Percentiles rank a stretch among this genome's conserved stretches.
Evolutionary conservation across 2,113 vertebrate genomes (phyloP).

Genomic region (Rhinoptilus africanus): DNA sequence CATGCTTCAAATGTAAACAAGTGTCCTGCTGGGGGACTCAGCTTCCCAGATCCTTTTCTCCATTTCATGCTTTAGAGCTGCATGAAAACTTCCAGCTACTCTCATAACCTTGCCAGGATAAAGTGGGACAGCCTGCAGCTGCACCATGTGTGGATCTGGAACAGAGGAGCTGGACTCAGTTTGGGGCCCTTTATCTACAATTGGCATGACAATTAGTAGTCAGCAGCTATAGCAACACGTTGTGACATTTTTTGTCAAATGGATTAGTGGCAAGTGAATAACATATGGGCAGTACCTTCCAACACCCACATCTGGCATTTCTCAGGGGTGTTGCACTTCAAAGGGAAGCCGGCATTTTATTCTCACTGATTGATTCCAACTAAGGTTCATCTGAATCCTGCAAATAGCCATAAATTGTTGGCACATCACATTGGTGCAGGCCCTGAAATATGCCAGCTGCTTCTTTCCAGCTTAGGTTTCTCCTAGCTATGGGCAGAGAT

Average conservation of each 20-base stretch:
- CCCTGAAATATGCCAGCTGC: conserved; percentile 21
- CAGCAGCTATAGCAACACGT: not conserved
- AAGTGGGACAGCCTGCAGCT: not conserved
- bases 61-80: not conserved
- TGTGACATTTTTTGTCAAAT: not conserved
- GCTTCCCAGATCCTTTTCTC: not conserved
- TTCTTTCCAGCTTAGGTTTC: conserved; percentile 8
- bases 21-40: not conserved
- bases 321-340: conserved; percentile 5
- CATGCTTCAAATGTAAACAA: not conserved
- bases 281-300: not conserved
- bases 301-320: conserved; percentile 32
- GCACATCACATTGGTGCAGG: not conserved
- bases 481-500: conserved; percentile 1
- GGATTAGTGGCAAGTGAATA: not conserved
- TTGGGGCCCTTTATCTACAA: not conserved
- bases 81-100: not conserved
- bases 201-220: not conserved
- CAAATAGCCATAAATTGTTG: conserved; percentile 9
- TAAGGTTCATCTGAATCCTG: conserved; percentile 5
- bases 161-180: not conserved
- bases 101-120: not conserved
- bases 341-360: not conserved
- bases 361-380: not conserved
- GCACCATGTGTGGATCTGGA: not conserved